phyloP scores from a whole-genome alignment of 2,888 invertebrate genomes.

The Lymantria monacha region DNA sequence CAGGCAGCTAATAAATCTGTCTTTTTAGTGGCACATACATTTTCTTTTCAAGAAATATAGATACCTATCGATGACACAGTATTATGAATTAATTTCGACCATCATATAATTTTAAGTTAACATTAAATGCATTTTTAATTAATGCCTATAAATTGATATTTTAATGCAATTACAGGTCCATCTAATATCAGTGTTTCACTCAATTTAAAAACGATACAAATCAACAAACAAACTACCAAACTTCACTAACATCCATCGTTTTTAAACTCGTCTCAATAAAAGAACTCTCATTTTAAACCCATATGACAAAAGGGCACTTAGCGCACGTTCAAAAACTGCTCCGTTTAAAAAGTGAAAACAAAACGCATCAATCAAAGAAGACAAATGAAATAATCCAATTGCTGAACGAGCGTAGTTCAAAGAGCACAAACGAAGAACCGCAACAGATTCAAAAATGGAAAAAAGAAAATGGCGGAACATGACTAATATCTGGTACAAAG shows the following conservation, averaged over 20 bases:
- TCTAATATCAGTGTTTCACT: no score
- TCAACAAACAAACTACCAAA: not conserved
- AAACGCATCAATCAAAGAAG: slow-evolving; percentile 78
- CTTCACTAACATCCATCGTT: slow-evolving; percentile 5
- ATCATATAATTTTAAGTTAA: no score
- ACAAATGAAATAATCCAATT: slow-evolving; percentile 77
- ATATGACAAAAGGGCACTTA: slow-evolving; percentile 61
- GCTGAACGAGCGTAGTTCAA: slow-evolving; percentile 73
- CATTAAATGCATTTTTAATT: no score
- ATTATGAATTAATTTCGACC: no score
- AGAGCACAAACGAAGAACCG: slow-evolving; percentile 72
- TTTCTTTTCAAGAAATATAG: no score
- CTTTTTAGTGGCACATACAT: no score
- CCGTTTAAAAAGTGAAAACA: slow-evolving; percentile 56
- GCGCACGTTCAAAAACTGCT: slow-evolving; percentile 57
- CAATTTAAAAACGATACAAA: no score
- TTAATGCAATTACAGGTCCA: no score
- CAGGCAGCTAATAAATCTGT: no score
- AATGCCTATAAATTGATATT: no score
- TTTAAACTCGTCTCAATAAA: slow-evolving; percentile 30
- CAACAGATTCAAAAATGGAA: slow-evolving; percentile 65
- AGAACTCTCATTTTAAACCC: slow-evolving; percentile 36
- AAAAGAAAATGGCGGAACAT: slow-evolving; percentile 47
- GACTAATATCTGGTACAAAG: slow-evolving; percentile 76
- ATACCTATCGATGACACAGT: no score